Percentiles rank a stretch among this genome's conserved stretches.
Evolutionary conservation across 2,797 vertebrate genomes (phyloP).

Genomic region (Gymnothorax javanicus): DNA sequence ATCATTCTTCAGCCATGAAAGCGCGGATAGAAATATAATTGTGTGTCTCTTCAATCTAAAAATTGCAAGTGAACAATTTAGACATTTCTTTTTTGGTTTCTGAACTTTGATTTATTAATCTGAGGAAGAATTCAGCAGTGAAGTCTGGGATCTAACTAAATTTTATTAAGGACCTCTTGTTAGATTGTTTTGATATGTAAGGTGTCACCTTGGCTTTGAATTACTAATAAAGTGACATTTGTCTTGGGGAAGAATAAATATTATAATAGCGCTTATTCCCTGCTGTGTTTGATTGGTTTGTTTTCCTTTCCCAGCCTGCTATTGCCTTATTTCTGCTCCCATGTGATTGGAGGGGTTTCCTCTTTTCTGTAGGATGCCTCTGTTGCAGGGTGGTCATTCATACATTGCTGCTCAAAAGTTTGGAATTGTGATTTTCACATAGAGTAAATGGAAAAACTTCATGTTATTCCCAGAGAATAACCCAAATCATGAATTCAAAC

Average conservation of each 20-base stretch:
- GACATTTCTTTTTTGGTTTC: neutral
- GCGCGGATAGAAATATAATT: no score
- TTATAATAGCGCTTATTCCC: neutral
- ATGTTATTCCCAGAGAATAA: no score
- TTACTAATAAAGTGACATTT: neutral
- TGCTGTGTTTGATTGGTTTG: neutral
- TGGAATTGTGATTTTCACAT: no score
- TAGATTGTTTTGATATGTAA: neutral
- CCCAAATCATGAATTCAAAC: no score
- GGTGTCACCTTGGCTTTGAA: neutral
- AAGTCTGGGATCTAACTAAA: neutral
- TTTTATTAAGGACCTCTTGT: neutral
- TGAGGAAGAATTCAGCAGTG: neutral
- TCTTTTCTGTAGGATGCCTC: neutral
- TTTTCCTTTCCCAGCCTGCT: neutral
- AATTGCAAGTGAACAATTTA: neutral
- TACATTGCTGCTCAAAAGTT: neutral
- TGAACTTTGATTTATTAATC: slow-evolving; percentile 3
- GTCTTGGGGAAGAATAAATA: slow-evolving; percentile 10
- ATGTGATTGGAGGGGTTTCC: neutral
- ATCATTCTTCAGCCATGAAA: neutral
- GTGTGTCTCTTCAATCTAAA: neutral
- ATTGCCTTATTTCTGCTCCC: neutral
- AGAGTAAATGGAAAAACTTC: no score
- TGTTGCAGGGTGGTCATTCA: neutral